phyloP scores from a whole-genome alignment of 2,797 vertebrate genomes.

The Chrysocyon brachyurus region DNA sequence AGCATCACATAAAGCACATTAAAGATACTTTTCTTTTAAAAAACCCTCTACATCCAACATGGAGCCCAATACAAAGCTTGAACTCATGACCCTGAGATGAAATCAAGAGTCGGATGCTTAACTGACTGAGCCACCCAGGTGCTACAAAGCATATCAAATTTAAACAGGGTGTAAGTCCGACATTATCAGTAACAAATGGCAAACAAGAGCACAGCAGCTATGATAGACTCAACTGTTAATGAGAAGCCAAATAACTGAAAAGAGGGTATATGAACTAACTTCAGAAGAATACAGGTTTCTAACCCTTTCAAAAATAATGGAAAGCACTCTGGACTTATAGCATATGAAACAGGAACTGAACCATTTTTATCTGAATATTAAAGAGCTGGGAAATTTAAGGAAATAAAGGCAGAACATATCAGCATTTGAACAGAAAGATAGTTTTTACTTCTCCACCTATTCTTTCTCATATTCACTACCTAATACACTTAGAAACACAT shows the following conservation, averaged over 20 bases:
- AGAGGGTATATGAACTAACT: not conserved
- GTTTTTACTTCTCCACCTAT: not conserved
- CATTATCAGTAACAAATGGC: not conserved
- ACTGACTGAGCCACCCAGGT: not conserved
- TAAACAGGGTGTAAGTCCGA: not conserved
- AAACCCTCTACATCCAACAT: too few species aligned
- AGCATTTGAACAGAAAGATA: not conserved
- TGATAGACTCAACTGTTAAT: slow-evolving; percentile 15
- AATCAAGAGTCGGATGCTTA: not conserved
- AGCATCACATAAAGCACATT: not conserved
- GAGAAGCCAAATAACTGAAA: not conserved
- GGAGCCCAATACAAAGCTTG: not conserved
- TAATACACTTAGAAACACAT: not conserved
- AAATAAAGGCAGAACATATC: not conserved
- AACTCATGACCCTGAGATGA: not conserved
- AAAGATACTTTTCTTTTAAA: not conserved
- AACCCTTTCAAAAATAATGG: not conserved
- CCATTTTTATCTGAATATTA: slow-evolving; percentile 27
- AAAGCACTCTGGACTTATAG: not conserved
- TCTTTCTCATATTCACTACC: slow-evolving; percentile 17
- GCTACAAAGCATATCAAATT: not conserved
- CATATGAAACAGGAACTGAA: not conserved
- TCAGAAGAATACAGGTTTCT: not conserved
- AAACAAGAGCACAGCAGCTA: not conserved
- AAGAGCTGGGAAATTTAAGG: not conserved